These are phyloP conservation scores for Archips xylosteana DNA, from an alignment of 2,888 invertebrate genomes.

Conservation along the genomic window DNA sequence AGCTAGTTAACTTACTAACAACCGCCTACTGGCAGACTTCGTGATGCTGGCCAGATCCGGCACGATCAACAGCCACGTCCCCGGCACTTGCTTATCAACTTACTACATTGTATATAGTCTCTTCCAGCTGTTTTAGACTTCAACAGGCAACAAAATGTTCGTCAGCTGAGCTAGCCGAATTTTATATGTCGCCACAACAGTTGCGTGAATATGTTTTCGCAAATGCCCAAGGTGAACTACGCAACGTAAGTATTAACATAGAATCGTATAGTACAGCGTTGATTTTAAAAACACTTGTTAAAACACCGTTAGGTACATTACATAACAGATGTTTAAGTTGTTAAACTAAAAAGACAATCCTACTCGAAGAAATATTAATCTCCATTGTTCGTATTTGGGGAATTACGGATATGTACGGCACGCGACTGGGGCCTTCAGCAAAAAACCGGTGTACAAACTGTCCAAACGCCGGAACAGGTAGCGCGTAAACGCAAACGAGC, in stretches of 20 bases:
- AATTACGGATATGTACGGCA: not conserved
- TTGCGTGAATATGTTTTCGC: slow-evolving; percentile 29
- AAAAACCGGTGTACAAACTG: slow-evolving; percentile 20
- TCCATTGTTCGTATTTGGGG: not conserved
- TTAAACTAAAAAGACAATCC: not conserved
- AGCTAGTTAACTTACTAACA: slow-evolving; percentile 69
- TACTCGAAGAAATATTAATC: not conserved
- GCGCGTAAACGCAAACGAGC: slow-evolving; percentile 63
- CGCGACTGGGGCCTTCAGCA: not conserved
- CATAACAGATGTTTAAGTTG: slow-evolving; percentile 31
- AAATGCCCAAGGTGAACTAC: slow-evolving; percentile 34
- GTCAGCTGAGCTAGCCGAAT: not conserved
- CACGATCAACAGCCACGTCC: not conserved
- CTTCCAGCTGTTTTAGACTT: not conserved
- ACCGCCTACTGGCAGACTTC: slow-evolving; percentile 50
- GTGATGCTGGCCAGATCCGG: not conserved
- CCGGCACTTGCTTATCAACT: too few relatives aligned
- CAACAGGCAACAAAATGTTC: not conserved
- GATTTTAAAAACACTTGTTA: slow-evolving; percentile 16
- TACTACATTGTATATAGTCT: not conserved
- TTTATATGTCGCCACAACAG: slow-evolving; percentile 23
- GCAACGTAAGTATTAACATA: slow-evolving; percentile 27
- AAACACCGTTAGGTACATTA: slow-evolving; percentile 12
- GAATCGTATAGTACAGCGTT: slow-evolving; percentile 15
- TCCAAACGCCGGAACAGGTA: slow-evolving; percentile 51